These are phyloP conservation scores for Melipona beecheii DNA, from an alignment of 2,888 invertebrate genomes.

Conservation along the genomic window DNA sequence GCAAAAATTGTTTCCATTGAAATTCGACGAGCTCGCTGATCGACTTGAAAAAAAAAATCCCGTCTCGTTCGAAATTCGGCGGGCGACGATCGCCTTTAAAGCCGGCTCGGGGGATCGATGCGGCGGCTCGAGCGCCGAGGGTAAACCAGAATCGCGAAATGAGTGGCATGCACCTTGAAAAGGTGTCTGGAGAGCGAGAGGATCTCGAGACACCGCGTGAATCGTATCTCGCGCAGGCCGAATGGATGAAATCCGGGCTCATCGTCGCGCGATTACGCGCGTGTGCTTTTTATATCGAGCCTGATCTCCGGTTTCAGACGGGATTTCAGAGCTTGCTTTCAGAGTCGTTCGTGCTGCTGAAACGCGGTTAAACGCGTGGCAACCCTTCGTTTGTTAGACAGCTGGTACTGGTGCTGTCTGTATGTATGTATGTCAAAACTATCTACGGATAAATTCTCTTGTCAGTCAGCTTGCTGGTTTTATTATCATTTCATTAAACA, in stretches of 20 bases:
- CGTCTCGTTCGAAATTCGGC: not conserved
- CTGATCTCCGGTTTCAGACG: constrained; percentile 26
- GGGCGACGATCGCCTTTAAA: constrained; percentile 58
- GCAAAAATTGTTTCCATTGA: not conserved
- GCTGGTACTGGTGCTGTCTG: too few species aligned
- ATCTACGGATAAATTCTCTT: not conserved
- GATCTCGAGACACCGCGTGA: constrained; percentile 63
- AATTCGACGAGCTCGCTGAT: not conserved
- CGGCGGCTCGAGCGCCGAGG: constrained; percentile 54
- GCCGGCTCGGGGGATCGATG: constrained; percentile 52
- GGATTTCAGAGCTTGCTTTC: constrained; percentile 30
- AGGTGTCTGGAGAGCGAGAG: constrained; percentile 64
- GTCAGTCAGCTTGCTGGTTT: not conserved
- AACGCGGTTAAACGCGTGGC: constrained; percentile 8
- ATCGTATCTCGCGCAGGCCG: constrained; percentile 62
- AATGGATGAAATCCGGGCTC: constrained; percentile 41
- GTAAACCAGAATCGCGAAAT: constrained; percentile 56
- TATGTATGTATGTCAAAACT: not conserved
- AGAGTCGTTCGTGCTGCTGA: not conserved
- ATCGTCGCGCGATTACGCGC: constrained; percentile 4
- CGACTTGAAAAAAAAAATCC: not conserved
- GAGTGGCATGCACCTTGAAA: constrained; percentile 63
- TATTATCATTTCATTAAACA: not conserved
- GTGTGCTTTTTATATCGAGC: constrained; percentile 18
- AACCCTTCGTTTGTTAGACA: not conserved